These are phyloP conservation scores for Petrosia ficiformis DNA, from an alignment of 37 sponge, comb jelly and placozoan genomes.

Conservation along the genomic window DNA sequence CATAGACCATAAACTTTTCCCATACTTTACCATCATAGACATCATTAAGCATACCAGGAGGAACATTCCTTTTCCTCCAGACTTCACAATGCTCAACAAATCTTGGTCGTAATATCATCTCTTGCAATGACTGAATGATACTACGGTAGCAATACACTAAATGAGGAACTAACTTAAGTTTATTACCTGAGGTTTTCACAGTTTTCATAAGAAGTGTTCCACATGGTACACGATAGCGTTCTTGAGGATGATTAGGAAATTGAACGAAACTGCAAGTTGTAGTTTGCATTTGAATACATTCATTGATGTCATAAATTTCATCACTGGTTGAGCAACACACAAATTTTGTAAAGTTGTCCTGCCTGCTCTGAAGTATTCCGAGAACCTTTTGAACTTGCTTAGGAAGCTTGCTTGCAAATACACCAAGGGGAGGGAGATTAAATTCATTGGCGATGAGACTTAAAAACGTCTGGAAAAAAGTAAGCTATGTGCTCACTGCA, in stretches of 20 bases:
- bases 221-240: background rate
- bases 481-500: no score
- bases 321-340: no score
- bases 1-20: constrained; percentile 11
- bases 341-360: no score
- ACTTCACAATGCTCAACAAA: constrained; percentile 18
- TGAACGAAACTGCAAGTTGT: no score
- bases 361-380: no score
- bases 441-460: no score
- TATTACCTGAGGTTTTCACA: background rate
- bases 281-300: no score
- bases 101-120: constrained; percentile 2
- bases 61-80: constrained; percentile 10
- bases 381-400: no score
- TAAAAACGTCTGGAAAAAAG: no score
- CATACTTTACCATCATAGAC: constrained; percentile 41
- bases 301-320: no score
- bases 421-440: no score
- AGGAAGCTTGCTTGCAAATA: no score
- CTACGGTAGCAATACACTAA: constrained; percentile 19
- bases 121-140: constrained; percentile 7
- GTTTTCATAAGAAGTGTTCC: constrained; percentile 11
- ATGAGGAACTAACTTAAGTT: background rate
- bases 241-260: background rate
- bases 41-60: background rate